Base-by-base conservation (phyloP, 2,888 invertebrate species). In the Drosophila macrospina region DNA sequence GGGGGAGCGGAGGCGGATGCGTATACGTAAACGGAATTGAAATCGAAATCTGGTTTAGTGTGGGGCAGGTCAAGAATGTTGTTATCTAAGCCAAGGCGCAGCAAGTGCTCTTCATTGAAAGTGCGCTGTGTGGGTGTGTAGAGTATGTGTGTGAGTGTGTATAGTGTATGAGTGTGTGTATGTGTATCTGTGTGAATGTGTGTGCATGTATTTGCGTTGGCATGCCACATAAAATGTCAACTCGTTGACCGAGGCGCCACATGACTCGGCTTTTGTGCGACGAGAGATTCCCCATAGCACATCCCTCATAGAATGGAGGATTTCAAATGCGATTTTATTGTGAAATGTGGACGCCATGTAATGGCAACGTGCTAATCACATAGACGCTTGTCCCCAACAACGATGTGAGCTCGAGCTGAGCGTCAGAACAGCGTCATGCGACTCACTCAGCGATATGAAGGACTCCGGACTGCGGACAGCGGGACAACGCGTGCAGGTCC, bases 361-460 rank as follows among this genome's bases (percentile, higher is more conserved):
- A 67, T 64, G 74, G 55, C 45, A 34, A 77, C 39, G 62, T 70
- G 65, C 67, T 69, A 78, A 79, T 74, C 75, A 70, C 60, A 44
- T 26, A 59, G 24, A 28, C 30, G 36, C 37, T 32, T n/a, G 20
- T 13, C 7, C 44, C 26, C 34, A 39, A 28, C 45, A 56, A 62
- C 61, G 72, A 68, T 47, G 42, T 57, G 30, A 39, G 34, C 42
- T 34, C 48, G 36, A 55, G 47, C 36, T 54, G 41, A 51, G 67
- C 30, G 59, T 37, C 36, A 15, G 32, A 28, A 6, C 28, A 6
- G 20, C 20, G 20, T 2, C 20, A 20, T 20, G 20, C 20, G n/a
- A n/a, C n/a, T n/a, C n/a, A n/a, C n/a, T n/a, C 20, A 20, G 3
- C 2, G 28, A 8, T 7, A 28, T 28, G 28, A 28, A 28, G 6